phyloP scores from a whole-genome alignment of 2,113 vertebrate species.

The Ia io region DNA sequence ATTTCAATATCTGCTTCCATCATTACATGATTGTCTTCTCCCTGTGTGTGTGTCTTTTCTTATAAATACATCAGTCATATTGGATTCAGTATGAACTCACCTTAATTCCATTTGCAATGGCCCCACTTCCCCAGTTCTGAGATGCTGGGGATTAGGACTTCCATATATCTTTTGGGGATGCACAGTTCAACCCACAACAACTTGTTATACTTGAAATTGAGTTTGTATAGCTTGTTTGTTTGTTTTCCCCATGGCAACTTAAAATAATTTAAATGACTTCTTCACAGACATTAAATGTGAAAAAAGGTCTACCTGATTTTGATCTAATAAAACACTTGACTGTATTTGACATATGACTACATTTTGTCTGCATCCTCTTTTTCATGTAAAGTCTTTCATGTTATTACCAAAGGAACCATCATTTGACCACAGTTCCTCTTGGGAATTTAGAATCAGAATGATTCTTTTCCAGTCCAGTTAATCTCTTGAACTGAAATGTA shows the following conservation, averaged over 20 bases:
- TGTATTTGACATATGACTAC: neutral
- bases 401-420: neutral
- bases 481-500: neutral
- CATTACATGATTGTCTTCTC: neutral
- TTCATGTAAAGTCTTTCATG: neutral
- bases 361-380: neutral
- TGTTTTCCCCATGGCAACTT: neutral
- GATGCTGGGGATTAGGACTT: neutral
- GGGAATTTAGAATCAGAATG: neutral
- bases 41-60: neutral
- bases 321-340: neutral
- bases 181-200: neutral
- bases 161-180: neutral
- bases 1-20: neutral
- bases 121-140: neutral
- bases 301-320: neutral
- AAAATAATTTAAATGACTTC: slow-evolving; percentile 8
- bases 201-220: neutral
- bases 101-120: neutral
- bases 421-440: neutral
- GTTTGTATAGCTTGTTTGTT: neutral
- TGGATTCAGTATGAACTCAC: neutral
- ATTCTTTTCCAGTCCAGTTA: neutral
- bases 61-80: neutral
- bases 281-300: neutral